Conservation (phyloP, 2,113 vertebrate species). For the Numenius arquata region DNA sequence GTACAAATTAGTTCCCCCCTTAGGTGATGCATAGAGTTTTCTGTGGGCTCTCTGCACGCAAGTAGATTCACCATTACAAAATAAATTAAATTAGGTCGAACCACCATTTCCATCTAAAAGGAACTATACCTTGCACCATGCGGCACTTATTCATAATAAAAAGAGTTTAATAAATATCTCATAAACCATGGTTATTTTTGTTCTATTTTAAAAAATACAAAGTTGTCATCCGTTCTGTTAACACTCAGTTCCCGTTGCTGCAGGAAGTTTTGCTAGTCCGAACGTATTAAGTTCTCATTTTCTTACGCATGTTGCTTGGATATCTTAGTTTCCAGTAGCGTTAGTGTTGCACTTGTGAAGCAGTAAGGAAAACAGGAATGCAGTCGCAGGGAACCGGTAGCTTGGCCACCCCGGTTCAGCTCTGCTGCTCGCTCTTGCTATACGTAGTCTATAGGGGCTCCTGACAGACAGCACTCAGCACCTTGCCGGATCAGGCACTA, state of each 20-base stretch:
- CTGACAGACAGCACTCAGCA: conserved; percentile 61
- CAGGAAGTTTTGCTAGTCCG: not conserved
- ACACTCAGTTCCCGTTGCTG: not conserved
- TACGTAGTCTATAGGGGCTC: conserved; percentile 8
- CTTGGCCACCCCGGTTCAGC: not conserved
- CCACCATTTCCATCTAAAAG: conserved; percentile 49
- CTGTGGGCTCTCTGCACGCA: conserved; percentile 46
- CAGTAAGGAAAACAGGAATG: not conserved
- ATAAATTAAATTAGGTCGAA: conserved; percentile 58
- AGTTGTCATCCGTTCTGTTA: conserved; percentile 14
- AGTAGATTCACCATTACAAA: conserved; percentile 35
- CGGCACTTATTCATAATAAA: conserved; percentile 67
- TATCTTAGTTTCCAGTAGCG: not conserved
- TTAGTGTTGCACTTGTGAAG: conserved; percentile 62
- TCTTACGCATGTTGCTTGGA: not conserved
- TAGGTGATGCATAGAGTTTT: conserved; percentile 45
- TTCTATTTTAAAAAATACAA: conserved; percentile 47
- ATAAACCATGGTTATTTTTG: conserved; percentile 17
- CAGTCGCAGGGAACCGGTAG: not conserved
- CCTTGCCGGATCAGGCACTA: conserved; percentile 66
- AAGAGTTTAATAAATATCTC: conserved; percentile 54
- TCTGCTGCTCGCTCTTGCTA: not conserved
- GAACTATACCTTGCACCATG: conserved; percentile 58
- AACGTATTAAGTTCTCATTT: not conserved
- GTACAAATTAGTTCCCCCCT: not conserved